Evolutionary conservation across 1,140 invertebrate genomes (phyloP).

Genomic region (Euschistus heros): DNA sequence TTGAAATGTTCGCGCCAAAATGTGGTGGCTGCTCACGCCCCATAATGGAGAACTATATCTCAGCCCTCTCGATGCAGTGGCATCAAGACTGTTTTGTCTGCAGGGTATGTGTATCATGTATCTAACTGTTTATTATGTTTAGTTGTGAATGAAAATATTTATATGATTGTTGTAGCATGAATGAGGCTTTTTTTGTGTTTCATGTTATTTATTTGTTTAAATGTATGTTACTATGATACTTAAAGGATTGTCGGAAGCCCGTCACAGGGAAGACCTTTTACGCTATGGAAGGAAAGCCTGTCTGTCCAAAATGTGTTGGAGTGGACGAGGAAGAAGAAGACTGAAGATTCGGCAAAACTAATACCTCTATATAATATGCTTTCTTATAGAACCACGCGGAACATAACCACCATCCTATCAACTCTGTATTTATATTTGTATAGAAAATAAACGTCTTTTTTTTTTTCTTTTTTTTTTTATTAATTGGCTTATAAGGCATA

Average conservation of each 20-base stretch:
- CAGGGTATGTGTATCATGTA: constrained; percentile 64
- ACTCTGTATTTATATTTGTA: constrained; percentile 8
- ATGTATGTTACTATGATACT: no score
- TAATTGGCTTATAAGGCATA: background rate
- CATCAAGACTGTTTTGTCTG: constrained; percentile 99
- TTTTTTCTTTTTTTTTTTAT: background rate
- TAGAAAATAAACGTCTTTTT: constrained; percentile 12
- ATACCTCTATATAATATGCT: no score
- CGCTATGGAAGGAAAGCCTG: constrained; percentile 83
- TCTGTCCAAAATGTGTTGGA: constrained; percentile 80
- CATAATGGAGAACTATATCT: constrained; percentile 99
- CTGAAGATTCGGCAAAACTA: constrained; percentile 18
- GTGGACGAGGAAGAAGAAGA: constrained; percentile 76
- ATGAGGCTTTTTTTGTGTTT: background rate
- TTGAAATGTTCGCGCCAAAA: constrained; percentile 97
- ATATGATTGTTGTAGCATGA: background rate
- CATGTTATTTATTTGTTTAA: no score
- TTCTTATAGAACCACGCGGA: no score
- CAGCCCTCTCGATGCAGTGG: constrained; percentile 95
- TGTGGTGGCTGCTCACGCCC: constrained; percentile 93
- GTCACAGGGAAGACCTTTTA: constrained; percentile 92
- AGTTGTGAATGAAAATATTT: background rate
- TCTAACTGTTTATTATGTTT: background rate
- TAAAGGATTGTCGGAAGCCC: constrained; percentile 80
- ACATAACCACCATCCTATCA: no score